Evolutionary conservation across 2,888 invertebrate genomes (phyloP).

Genomic region (Chrysina gloriosa): DNA sequence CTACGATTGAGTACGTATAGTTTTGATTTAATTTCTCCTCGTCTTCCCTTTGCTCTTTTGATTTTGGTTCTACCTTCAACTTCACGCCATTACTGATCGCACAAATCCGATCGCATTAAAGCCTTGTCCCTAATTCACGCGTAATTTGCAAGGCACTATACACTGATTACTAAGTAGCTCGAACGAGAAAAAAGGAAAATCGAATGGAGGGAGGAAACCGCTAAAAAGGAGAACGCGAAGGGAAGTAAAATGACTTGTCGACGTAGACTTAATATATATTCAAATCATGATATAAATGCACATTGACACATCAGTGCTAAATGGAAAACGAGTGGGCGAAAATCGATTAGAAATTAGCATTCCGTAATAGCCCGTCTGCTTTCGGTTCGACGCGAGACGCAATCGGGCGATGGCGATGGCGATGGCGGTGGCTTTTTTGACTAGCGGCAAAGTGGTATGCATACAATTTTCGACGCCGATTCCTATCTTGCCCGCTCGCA

Average conservation of each 20-base stretch:
- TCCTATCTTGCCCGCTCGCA: conserved; percentile 49
- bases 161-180: no score
- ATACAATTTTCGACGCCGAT: conserved; percentile 52
- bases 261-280: conserved; percentile 35
- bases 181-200: no score
- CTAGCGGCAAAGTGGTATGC: conserved; percentile 47
- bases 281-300: conserved; percentile 44
- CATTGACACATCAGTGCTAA: conserved; percentile 47
- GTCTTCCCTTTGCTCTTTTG: no score
- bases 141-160: no score
- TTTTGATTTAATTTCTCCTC: no score
- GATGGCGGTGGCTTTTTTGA: conserved; percentile 18
- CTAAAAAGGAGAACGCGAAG: not conserved
- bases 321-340: conserved; percentile 47
- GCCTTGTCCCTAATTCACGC: no score
- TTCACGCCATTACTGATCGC: no score
- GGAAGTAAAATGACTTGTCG: conserved; percentile 26
- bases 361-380: conserved; percentile 51
- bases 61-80: no score
- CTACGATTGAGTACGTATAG: no score
- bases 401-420: not conserved
- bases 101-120: no score
- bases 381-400: conserved; percentile 30
- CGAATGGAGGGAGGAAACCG: no score
- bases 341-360: conserved; percentile 56